Evolutionary conservation across 2,113 vertebrate species (phyloP).

Genomic region (Hyla sarda): DNA sequence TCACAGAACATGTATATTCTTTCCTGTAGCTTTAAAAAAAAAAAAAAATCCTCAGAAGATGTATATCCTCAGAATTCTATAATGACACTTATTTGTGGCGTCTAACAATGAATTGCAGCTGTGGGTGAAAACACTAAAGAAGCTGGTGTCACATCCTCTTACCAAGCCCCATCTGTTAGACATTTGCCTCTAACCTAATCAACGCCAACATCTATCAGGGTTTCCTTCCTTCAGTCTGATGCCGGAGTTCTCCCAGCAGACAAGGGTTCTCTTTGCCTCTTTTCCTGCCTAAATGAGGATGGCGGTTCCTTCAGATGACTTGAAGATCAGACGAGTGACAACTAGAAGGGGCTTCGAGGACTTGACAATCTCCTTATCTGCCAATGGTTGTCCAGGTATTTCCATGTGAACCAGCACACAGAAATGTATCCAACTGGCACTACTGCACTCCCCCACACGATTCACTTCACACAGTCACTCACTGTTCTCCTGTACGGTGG

Average conservation of each 20-base stretch:
- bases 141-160: constrained; percentile 41
- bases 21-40: constrained; percentile 33
- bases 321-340: constrained; percentile 25
- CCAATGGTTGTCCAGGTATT: neutral
- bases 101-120: constrained; percentile 35
- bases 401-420: no score
- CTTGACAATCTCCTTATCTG: neutral
- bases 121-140: constrained; percentile 40
- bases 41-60: neutral
- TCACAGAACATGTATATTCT: constrained; percentile 18
- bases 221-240: constrained; percentile 18
- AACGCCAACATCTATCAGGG: constrained; percentile 50
- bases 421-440: no score
- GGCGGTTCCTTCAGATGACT: constrained; percentile 12
- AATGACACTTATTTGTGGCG: constrained; percentile 13
- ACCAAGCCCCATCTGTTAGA: constrained; percentile 48
- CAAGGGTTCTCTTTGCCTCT: neutral
- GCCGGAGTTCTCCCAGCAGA: neutral
- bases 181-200: constrained; percentile 56
- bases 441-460: no score
- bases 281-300: constrained; percentile 39
- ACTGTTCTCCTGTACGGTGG: no score
- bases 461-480: no score
- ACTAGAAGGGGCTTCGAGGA: neutral
- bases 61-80: neutral